Evolutionary conservation across 2,113 vertebrate genomes (phyloP).

Genomic region (Formicarius rufipectus): DNA sequence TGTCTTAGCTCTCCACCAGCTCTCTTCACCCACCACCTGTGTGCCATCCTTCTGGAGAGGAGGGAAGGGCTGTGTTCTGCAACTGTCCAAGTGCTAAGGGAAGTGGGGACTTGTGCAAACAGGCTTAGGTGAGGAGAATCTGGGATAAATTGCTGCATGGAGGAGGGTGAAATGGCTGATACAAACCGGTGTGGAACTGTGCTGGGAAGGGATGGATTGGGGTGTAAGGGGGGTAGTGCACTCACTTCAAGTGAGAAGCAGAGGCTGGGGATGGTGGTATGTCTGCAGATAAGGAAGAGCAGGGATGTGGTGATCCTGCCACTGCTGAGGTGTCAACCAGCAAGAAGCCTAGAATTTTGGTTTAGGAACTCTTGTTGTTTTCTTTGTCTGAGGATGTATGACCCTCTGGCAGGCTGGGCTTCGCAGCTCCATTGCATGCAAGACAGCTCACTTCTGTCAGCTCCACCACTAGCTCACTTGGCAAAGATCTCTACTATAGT

Average conservation of each 20-base stretch:
- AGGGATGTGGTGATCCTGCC: accelerated
- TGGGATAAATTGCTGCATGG: accelerated
- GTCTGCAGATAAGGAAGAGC: not conserved
- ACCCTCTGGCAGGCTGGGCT: not conserved
- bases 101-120: not conserved
- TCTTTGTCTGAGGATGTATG: not conserved
- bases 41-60: accelerated
- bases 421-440: not conserved
- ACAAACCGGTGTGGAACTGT: not conserved
- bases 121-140: not conserved
- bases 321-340: not conserved
- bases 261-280: not conserved
- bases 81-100: not conserved
- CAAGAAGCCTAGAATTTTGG: not conserved
- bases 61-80: not conserved
- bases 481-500: not conserved
- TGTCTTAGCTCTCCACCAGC: not conserved
- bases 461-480: not conserved
- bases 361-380: not conserved
- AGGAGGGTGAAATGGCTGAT: not conserved
- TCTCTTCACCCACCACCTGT: not conserved
- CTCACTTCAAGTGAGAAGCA: not conserved
- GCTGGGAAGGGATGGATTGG: not conserved
- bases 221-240: not conserved
- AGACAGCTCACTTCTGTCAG: not conserved